Evolutionary conservation across 35 echinoderm and acorn worm genomes (phyloP), one percentile per base, ranked within the genome.

Genomic region (Lytechinus variegatus): DNA sequence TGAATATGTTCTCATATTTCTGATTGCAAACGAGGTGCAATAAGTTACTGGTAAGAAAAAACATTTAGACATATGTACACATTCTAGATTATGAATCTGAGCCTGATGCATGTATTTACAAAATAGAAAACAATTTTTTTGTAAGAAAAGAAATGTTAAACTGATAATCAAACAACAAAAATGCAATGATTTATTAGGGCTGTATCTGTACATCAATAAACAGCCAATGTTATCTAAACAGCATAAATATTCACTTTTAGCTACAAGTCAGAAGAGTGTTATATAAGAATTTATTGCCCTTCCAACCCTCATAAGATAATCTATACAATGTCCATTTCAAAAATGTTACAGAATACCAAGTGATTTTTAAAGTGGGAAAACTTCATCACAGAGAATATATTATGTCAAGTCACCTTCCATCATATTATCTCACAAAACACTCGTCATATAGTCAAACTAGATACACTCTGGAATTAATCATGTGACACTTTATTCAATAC

Each of bases 1-100:
- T 79, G 66, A 79, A 79, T n/a, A 24, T 79, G 7, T 79, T 79
- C 66, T 79, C 66, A n/a, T n/a, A n/a, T 79, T 79, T 79, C 66
- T 27, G 66, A 79, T 79, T 79, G 66, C 66, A 14, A 8, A 79
- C 66, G 8, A 71, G 3, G 66, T 79, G 66, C 66, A 79, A 79
- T 79, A 79, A 79, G 66, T 79, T 79, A 79, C n/a, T 24, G n/a
- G 66, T 79, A 79, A 79, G 66, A 79, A 79, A 79, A 56, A 79
- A 79, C 19, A 79, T 79, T 79, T 44, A 24, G n/a, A 79, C 66
- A 79, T 79, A 79, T 79, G 66, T 79, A 79, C 66, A 79, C 66
- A 79, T 79, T n/a, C 66, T 79, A 16, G 6, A 79, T 24, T 79
- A 79, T 79, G n/a, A 79, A 79, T 79, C 66, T 24, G 16, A 79